phyloP scores from a whole-genome alignment of 2,113 vertebrate genomes.

The Talpa occidentalis region DNA sequence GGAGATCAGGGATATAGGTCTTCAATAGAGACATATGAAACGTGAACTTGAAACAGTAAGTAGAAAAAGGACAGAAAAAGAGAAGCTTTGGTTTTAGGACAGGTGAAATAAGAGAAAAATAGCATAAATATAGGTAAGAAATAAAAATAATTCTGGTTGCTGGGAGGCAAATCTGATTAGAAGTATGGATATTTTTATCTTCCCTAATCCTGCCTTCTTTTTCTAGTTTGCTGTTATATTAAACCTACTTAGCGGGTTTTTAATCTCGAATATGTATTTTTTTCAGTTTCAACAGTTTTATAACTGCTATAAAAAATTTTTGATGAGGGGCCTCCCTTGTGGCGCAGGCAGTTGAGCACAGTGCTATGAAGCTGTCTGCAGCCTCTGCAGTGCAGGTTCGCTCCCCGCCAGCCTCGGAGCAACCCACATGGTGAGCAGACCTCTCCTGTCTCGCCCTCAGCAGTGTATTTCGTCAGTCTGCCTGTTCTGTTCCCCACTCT shows the following conservation, averaged over 20 bases:
- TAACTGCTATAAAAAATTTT: not conserved
- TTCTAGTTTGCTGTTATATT: not conserved
- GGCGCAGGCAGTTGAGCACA: too few relatives aligned
- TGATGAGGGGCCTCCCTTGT: too few relatives aligned
- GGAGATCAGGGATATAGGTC: not conserved
- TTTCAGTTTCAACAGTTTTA: not conserved
- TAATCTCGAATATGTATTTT: not conserved
- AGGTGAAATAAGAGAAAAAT: not conserved
- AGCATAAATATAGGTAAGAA: not conserved
- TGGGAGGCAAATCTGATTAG: too few relatives aligned
- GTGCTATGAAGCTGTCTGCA: too few relatives aligned
- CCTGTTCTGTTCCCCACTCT: too few relatives aligned
- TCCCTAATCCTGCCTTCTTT: not conserved
- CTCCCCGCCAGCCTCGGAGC: too few relatives aligned
- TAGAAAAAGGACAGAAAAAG: not conserved
- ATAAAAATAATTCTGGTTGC: not conserved
- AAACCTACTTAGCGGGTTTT: not conserved
- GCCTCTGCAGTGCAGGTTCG: too few relatives aligned
- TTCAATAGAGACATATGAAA: not conserved
- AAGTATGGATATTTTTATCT: not conserved
- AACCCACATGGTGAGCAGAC: too few relatives aligned
- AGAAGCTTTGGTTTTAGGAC: not conserved
- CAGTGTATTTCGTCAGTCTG: too few relatives aligned
- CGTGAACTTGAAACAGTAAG: not conserved
- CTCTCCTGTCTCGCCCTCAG: too few relatives aligned